phyloP scores from a whole-genome alignment of 2,113 vertebrate genomes.

The Upupa epops region DNA sequence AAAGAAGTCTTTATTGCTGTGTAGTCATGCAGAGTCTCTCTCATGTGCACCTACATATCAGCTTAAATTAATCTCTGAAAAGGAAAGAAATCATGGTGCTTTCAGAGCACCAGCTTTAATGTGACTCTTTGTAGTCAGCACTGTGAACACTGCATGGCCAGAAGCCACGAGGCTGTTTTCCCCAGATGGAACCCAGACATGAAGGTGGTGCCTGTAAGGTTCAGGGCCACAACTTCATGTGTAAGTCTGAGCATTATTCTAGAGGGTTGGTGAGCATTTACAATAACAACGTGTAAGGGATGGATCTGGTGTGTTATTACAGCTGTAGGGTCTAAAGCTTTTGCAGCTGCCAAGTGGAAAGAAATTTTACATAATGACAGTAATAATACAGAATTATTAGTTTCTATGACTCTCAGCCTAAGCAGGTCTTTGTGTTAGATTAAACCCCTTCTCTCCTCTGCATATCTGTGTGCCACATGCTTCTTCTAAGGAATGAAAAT shows the following conservation, averaged over 20 bases:
- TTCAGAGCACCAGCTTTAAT: background rate
- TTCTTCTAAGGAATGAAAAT: background rate
- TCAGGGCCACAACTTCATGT: accelerated
- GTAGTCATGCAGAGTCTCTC: background rate
- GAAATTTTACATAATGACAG: background rate
- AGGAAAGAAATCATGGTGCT: background rate
- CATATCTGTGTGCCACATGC: background rate
- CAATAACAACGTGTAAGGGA: background rate
- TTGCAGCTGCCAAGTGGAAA: background rate
- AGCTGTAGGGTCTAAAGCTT: background rate
- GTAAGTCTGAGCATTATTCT: background rate
- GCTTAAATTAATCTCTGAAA: background rate
- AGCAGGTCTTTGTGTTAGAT: background rate
- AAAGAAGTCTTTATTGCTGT: background rate
- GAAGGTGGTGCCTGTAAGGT: accelerated
- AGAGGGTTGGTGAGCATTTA: background rate
- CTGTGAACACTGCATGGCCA: background rate
- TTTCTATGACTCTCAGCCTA: background rate
- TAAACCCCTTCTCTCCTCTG: background rate
- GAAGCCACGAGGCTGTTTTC: background rate
- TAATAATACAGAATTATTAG: background rate
- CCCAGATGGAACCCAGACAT: background rate
- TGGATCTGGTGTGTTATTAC: background rate
- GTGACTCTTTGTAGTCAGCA: accelerated
- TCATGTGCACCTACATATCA: accelerated